Conservation (phyloP, 2,797 vertebrate species). For the Catharus ustulatus region DNA sequence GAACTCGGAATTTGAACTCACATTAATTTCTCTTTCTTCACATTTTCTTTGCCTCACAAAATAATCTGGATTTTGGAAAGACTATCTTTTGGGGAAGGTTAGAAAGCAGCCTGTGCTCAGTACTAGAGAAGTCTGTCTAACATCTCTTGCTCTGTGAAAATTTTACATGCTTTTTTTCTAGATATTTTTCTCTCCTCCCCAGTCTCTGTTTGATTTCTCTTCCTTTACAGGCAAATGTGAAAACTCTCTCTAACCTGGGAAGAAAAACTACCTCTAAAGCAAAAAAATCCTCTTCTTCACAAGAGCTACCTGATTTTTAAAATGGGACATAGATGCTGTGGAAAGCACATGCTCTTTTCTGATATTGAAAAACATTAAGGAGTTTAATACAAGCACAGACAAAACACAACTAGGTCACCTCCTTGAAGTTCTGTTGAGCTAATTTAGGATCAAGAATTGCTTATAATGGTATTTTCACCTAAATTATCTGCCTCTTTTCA, state of each 20-base stretch:
- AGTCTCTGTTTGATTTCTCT: background rate
- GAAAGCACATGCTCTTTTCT: background rate
- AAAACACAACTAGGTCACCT: background rate
- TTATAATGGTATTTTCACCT: background rate
- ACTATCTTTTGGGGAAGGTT: background rate
- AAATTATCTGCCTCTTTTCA: slow-evolving; percentile 27
- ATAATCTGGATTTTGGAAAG: background rate
- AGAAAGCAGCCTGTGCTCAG: background rate
- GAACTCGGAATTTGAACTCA: background rate
- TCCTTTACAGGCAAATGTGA: background rate
- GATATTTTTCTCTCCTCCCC: background rate
- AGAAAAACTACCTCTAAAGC: background rate
- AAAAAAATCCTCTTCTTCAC: background rate
- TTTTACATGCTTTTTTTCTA: background rate
- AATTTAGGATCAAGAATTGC: background rate
- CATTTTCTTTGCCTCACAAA: background rate
- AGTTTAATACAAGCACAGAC: background rate
- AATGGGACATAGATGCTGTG: background rate
- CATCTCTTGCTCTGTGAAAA: background rate
- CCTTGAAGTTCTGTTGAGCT: background rate
- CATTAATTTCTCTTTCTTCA: background rate
- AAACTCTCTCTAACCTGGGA: background rate
- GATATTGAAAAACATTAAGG: background rate
- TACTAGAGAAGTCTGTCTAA: background rate
- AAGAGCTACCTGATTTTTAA: background rate